Percentiles rank a stretch among this genome's conserved stretches.
phyloP scores from a whole-genome alignment of 2,113 vertebrate species.

The Colaptes auratus region DNA sequence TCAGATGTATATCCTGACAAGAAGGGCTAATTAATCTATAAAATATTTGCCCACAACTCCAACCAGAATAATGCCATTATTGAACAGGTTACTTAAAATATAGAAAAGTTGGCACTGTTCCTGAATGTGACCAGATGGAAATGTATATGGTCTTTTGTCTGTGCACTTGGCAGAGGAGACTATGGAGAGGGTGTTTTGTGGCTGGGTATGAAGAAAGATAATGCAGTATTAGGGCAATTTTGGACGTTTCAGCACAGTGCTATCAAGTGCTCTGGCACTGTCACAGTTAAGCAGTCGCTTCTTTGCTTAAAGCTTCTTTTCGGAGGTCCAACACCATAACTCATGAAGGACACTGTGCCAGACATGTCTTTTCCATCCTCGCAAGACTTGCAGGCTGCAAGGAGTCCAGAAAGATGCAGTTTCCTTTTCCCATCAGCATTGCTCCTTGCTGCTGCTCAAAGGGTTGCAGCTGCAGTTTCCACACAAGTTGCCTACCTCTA shows the following conservation, averaged over 20 bases:
- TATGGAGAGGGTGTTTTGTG: neutral
- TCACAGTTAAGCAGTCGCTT: conserved; percentile 1
- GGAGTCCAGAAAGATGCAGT: neutral
- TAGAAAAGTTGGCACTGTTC: conserved; percentile 19
- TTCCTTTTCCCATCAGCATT: neutral
- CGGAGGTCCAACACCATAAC: neutral
- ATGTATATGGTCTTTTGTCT: neutral
- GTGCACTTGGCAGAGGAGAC: neutral
- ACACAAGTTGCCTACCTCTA: neutral
- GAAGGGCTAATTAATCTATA: conserved; percentile 35
- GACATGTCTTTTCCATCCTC: neutral
- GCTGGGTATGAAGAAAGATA: neutral
- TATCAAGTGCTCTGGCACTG: neutral
- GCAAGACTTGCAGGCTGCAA: neutral
- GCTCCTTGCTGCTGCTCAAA: neutral
- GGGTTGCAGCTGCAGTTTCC: neutral
- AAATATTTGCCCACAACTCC: conserved; percentile 22
- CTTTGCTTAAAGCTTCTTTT: neutral
- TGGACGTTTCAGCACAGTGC: neutral
- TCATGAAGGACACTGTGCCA: neutral
- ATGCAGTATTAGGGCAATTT: neutral
- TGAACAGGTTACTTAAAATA: conserved; percentile 48
- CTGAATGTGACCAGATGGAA: neutral
- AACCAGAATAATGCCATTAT: conserved; percentile 32
- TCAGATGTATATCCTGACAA: conserved; percentile 23